phyloP scores from a whole-genome alignment of 2,113 vertebrate species.

The Reinhardtius hippoglossoides region DNA sequence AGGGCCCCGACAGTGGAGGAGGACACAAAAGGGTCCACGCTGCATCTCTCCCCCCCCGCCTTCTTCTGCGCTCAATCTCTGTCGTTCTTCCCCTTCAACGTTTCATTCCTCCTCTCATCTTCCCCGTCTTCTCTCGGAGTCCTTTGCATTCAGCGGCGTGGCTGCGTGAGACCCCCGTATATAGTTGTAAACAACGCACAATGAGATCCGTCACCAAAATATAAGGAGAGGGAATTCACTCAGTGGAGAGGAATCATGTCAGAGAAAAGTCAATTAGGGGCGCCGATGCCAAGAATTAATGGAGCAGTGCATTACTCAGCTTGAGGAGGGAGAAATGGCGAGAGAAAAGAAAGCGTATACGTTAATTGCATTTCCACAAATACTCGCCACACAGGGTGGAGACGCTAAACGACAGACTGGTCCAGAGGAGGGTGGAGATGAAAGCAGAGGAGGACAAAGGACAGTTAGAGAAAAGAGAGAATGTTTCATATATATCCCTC shows the following conservation, averaged over 20 bases:
- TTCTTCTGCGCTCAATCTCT: constrained; percentile 38
- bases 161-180: constrained; percentile 26
- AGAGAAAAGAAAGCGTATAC: constrained; percentile 68
- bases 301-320: constrained; percentile 83
- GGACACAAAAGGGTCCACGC: constrained; percentile 76
- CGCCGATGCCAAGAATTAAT: constrained; percentile 83
- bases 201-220: constrained; percentile 72
- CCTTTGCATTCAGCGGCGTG: constrained; percentile 59
- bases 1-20: constrained; percentile 76
- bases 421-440: constrained; percentile 56
- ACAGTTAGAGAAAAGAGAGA: constrained; percentile 40
- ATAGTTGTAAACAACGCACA: constrained; percentile 74
- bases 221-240: constrained; percentile 76
- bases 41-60: constrained; percentile 55
- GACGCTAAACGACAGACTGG: constrained; percentile 73
- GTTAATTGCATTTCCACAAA: constrained; percentile 85
- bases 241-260: constrained; percentile 83
- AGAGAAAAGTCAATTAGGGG: constrained; percentile 86
- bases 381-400: constrained; percentile 71
- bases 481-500: not conserved
- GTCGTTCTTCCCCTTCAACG: constrained; percentile 48
- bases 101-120: constrained; percentile 45
- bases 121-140: constrained; percentile 4
- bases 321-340: constrained; percentile 78
- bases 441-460: constrained; percentile 63